Base-by-base conservation (phyloP, 2,113 vertebrate species). In the Mormoops blainvillei region DNA sequence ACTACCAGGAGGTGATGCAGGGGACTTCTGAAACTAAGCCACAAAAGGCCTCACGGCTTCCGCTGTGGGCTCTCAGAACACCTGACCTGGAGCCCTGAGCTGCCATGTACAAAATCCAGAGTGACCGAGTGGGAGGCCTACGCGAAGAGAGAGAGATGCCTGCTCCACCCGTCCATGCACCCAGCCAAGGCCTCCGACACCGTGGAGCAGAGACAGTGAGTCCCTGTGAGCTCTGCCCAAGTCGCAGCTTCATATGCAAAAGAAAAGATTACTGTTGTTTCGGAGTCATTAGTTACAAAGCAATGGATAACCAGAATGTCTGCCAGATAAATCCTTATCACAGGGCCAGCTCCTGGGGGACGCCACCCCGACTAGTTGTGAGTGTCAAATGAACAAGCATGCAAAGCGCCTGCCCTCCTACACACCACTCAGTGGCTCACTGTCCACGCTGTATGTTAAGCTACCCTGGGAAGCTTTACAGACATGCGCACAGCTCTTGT, bases 341-440 rank as follows among this genome's bases (percentile, higher is more conserved):
- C 2, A 4, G 33, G 52, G 67, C 38, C 2, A 1, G 36, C 4
- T 8, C 54, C 81, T 13, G 8, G 67, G 36, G 36, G 58, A 7
- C 8, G 10, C 11, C 0, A 0, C 43, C 4, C 14, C 19, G 43
- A 10, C 43, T 36, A 36, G 33, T 4, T 4, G 19, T 12, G 16
- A 54, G 41, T 0, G 14, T 50, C 50, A 18, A 7, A 38, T 10
- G 67, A 28, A 6, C 1, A 0, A 3, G 1, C 1, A 0, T 0
- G 5, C 50, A 24, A 7, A 6, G 92, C 0, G 8, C 43, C 61
- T 54, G 9, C 54, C 24, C 4, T 7, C 10, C 43, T 3, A 0
- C 18, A 0, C 54, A 3, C 67, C 52, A 3, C 0, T 2, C 12
- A 11, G 6, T 31, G 1, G 24, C 20, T 26, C 7, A 4, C 45